These are phyloP conservation scores for Eurystomus glaucurus DNA, from an alignment of 2,797 vertebrate species.

Conservation along the genomic window DNA sequence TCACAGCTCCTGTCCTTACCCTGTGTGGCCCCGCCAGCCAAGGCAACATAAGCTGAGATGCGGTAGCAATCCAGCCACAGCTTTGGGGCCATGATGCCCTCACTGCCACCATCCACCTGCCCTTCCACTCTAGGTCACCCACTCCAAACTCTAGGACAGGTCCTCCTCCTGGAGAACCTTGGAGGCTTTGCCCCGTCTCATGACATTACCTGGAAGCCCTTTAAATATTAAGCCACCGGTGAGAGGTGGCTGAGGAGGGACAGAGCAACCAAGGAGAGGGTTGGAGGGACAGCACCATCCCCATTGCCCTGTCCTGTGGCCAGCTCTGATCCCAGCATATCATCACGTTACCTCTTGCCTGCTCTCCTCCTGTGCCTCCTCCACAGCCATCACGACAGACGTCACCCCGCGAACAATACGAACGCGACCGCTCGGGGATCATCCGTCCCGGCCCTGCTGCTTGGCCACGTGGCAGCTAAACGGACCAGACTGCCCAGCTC, in stretches of 20 bases:
- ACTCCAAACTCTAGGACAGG: rapidly evolving
- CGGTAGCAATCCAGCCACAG: rapidly evolving
- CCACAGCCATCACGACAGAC: rapidly evolving
- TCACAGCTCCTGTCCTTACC: neutral
- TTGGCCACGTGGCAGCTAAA: neutral
- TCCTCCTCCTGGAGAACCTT: neutral
- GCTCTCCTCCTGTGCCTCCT: rapidly evolving
- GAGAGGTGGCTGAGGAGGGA: neutral
- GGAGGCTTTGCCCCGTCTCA: rapidly evolving
- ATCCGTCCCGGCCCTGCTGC: rapidly evolving
- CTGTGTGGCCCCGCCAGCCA: neutral
- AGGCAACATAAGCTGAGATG: rapidly evolving
- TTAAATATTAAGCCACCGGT: neutral
- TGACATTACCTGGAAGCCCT: neutral
- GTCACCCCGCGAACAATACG: rapidly evolving
- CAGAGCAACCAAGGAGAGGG: rapidly evolving
- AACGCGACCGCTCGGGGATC: neutral
- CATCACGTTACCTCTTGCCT: neutral
- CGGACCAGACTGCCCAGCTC: rapidly evolving
- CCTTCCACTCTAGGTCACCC: neutral
- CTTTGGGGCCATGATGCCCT: no score
- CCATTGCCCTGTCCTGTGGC: rapidly evolving
- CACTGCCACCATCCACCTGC: neutral
- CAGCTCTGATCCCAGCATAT: rapidly evolving
- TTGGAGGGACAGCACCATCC: rapidly evolving